Conservation (phyloP, 2,888 invertebrate species). For the Lasioglossum villosulum region DNA sequence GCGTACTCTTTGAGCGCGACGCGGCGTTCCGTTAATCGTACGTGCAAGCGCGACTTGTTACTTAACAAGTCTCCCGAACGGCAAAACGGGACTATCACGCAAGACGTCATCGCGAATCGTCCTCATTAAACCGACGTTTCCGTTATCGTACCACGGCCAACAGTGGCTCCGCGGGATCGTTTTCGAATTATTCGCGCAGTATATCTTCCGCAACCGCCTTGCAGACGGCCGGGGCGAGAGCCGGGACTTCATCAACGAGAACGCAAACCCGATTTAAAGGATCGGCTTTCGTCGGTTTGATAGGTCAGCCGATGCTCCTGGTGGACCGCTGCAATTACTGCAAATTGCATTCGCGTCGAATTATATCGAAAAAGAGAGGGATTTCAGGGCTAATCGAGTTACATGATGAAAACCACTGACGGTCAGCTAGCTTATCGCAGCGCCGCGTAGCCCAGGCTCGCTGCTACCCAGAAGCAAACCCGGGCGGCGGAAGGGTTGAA, state of each 20-base stretch:
- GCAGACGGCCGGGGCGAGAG: neutral
- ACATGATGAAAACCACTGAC: slow-evolving; percentile 81
- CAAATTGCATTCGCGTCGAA: slow-evolving; percentile 80
- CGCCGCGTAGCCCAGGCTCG: slow-evolving; percentile 64
- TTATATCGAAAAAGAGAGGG: slow-evolving; percentile 76
- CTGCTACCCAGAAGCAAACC: slow-evolving; percentile 71
- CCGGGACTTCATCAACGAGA: slow-evolving; percentile 30
- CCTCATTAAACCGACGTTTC: slow-evolving; percentile 27
- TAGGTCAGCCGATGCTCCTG: slow-evolving; percentile 64
- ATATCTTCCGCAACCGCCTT: neutral
- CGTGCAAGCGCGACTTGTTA: neutral
- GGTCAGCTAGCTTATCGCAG: slow-evolving; percentile 80
- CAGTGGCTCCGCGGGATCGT: slow-evolving; percentile 6
- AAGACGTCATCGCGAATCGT: slow-evolving; percentile 20
- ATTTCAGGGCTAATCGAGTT: slow-evolving; percentile 81
- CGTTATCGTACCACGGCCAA: slow-evolving; percentile 3
- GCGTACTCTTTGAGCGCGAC: slow-evolving; percentile 6
- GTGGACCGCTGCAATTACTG: slow-evolving; percentile 77
- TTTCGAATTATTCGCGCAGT: neutral
- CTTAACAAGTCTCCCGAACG: slow-evolving; percentile 30
- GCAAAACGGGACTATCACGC: slow-evolving; percentile 11
- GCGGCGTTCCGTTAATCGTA: neutral
- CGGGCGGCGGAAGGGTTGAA: slow-evolving; percentile 73
- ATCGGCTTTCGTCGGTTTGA: slow-evolving; percentile 65
- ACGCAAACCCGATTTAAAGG: slow-evolving; percentile 68